Evolutionary conservation across 2,113 vertebrate species (phyloP), one percentile per base, ranked within the genome.

Genomic region (Phalacrocorax aristotelis): DNA sequence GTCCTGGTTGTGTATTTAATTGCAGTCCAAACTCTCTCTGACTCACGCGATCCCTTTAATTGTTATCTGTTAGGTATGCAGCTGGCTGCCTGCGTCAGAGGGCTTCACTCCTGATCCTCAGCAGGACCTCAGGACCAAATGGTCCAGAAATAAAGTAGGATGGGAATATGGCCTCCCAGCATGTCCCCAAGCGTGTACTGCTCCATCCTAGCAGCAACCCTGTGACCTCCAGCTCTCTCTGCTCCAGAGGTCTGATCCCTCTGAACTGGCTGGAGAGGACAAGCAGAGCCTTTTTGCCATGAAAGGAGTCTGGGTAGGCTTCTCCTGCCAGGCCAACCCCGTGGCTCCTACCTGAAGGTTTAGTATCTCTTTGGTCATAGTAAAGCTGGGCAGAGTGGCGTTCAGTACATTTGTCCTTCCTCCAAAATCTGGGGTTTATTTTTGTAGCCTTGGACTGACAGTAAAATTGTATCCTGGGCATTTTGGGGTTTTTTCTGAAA

Each of bases 111-210:
- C 34, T 29, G 3, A 13, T 23, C n/a, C 49, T 65, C 42, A 3
- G 48, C 22, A 21, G 40, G 18, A 61, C 26, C 32, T 27, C 60
- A 9, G 77, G 30, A 5, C 18, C 23, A 23, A 49, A 30, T 2
- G 4, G 30, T 12, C 34, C 78, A 25, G 42, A 70, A 85, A 40
- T 21, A 5, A 51, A 79, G 17, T 0, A 18, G 34, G 66, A 18
- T 57, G 75, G 84, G 74, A 36, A 57, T 10, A 42, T 5, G 25
- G 32, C 22, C 30, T 74, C 74, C n/a, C 1, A 3, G 51, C 19
- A 19, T 26, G 40, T 18, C 29, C 54, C 25, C 29, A 8, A 10
- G 22, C 2, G 2, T 0, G 6, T 61, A 3, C 42, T 9, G n/a
- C 27, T 78, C 40, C 54, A 5, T 74, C 29, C 40, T 0, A 1